These are phyloP conservation scores for Drosophila villosipedis DNA, from an alignment of 2,888 invertebrate genomes.

Conservation along the genomic window DNA sequence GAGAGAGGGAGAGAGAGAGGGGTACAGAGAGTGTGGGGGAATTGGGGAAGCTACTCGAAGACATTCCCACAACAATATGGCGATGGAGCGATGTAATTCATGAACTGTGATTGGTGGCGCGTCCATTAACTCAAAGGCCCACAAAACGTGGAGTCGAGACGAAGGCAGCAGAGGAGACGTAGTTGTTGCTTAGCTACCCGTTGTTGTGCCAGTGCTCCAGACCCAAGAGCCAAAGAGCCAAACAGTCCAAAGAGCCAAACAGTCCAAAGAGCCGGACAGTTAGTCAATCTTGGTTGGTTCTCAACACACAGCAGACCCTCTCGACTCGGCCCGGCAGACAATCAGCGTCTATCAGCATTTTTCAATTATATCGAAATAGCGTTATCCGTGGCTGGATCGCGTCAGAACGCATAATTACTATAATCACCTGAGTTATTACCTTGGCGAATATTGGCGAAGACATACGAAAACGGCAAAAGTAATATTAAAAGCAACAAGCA, in stretches of 20 bases:
- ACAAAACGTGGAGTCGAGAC: constrained; percentile 29
- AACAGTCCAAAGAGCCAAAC: background rate
- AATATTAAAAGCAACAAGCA: constrained; percentile 60
- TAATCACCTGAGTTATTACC: constrained; percentile 86
- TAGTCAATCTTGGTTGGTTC: constrained; percentile 1
- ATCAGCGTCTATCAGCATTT: constrained; percentile 86
- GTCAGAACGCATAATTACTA: constrained; percentile 86
- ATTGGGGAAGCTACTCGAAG: constrained; percentile 32
- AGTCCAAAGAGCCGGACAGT: background rate
- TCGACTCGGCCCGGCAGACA: constrained; percentile 65
- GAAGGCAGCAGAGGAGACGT: background rate
- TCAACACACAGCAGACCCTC: constrained; percentile 7
- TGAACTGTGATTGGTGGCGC: constrained; percentile 80
- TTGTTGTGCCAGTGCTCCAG: constrained; percentile 6
- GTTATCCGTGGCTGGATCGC: constrained; percentile 85
- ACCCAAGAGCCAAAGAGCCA: constrained; percentile 1
- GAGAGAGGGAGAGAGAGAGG: constrained; percentile 9
- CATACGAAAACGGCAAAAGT: constrained; percentile 64
- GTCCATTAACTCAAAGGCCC: constrained; percentile 53
- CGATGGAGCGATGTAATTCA: constrained; percentile 79
- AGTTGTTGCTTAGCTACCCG: constrained; percentile 3
- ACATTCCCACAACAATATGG: constrained; percentile 82
- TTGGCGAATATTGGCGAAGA: constrained; percentile 83
- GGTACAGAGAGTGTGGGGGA: background rate
- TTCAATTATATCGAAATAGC: constrained; percentile 86